phyloP scores from a whole-genome alignment of 2,113 vertebrate species.

The Petromus typicus region DNA sequence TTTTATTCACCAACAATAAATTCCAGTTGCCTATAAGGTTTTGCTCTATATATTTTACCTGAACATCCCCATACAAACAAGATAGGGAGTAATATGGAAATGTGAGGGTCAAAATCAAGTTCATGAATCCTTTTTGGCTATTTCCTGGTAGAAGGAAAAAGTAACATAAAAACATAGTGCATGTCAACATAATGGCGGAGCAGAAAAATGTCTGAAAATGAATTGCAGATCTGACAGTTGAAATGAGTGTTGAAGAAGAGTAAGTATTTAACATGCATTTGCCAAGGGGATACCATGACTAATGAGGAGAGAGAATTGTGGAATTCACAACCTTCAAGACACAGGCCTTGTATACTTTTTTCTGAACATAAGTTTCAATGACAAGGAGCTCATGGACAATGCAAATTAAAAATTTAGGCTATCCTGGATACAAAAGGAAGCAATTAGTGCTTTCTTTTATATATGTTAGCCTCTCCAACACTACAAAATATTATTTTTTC shows the following conservation, averaged over 20 bases:
- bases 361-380: background rate
- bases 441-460: background rate
- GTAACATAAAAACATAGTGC: background rate
- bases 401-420: background rate
- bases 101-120: background rate
- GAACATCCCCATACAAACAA: background rate
- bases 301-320: rapidly evolving
- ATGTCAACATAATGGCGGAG: background rate
- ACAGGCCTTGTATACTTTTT: background rate
- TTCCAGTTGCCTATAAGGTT: background rate
- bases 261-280: background rate
- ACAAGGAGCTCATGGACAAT: background rate
- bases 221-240: background rate
- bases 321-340: background rate
- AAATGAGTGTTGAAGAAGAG: background rate
- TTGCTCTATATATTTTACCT: background rate
- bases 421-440: background rate
- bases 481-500: background rate
- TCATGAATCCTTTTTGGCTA: background rate
- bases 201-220: background rate
- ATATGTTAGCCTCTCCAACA: background rate
- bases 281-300: background rate
- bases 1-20: background rate
- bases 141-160: background rate
- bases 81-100: background rate